Base-by-base conservation (phyloP, 2,113 vertebrate genomes). In the Osmerus eperlanus region DNA sequence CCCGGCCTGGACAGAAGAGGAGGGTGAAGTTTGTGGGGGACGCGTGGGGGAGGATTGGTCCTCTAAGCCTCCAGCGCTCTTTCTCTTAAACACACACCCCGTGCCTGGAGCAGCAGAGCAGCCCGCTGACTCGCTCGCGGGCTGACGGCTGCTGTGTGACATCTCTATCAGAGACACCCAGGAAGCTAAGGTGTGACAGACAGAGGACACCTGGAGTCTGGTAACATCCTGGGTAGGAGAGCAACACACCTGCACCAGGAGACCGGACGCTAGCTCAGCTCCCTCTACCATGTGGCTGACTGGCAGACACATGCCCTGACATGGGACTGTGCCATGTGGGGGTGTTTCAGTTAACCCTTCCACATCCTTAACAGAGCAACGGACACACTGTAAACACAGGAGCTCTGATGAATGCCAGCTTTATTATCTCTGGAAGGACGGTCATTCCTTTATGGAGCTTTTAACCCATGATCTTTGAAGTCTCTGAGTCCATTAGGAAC, bases 221-320 rank as follows among this genome's bases (percentile, higher is more conserved):
- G 41, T 62, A 72, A 67, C 29, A 74, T 47, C 15, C 4, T 4
- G 77, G 70, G 19, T 56, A 53, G 75, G 65, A 12, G 59, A 62
- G 11, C 71, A 61, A 72, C 70, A 0, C 0, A 74, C 61, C 68
- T 74, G 78, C 68, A 75, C 59, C 82, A 66, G 80, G 47, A 64
- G 58, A 9, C 1, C 9, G 81, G 54, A 25, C 70, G 88, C 65
- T n/a, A 6, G 68, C 66, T 73, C 76, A 74, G 68, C 75, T 82
- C 76, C 92, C 91, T 90, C 86, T 15, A 71, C 18, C 56, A 71
- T 67, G 71, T 8, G 16, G 55, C 55, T 56, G 15, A 78, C 59
- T 74, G 36, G 54, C 0, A 83, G 85, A 82, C 91, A 88, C 89
- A 86, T 84, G 90, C 87, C 16, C 79, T 74, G 74, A 71, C 41